These are phyloP conservation scores for Trachemys scripta DNA, from an alignment of 2,113 vertebrate species.

Conservation along the genomic window DNA sequence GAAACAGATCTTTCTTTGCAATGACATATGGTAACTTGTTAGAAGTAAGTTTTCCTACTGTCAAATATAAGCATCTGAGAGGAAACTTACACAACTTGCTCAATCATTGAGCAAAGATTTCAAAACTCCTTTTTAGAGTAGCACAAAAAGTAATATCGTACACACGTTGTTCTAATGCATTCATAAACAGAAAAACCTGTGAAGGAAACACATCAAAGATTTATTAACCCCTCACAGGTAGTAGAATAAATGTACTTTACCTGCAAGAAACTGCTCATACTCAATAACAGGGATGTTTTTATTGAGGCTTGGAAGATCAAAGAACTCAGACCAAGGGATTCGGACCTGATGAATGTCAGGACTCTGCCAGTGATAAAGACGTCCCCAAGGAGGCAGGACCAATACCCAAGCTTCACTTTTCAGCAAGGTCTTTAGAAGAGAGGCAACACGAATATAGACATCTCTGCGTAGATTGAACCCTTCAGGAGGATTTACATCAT, in stretches of 20 bases:
- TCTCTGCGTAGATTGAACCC: slow-evolving; percentile 98
- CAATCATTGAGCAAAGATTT: not conserved
- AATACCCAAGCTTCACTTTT: slow-evolving; percentile 91
- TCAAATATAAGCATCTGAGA: not conserved
- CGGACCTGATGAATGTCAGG: slow-evolving; percentile 89
- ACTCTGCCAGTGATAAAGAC: slow-evolving; percentile 98
- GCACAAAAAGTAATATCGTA: not conserved
- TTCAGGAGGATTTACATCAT: slow-evolving; percentile 96
- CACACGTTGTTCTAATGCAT: not conserved
- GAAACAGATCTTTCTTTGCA: not conserved
- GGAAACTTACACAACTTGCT: no score
- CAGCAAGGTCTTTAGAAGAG: slow-evolving; percentile 90
- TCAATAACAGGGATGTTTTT: slow-evolving; percentile 93
- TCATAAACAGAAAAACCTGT: not conserved
- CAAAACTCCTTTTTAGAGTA: not conserved
- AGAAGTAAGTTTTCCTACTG: not conserved
- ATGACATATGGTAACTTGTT: not conserved
- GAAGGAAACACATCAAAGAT: not conserved
- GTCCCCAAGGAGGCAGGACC: slow-evolving; percentile 97
- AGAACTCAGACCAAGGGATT: slow-evolving; percentile 93
- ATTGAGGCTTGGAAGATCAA: slow-evolving; percentile 90
- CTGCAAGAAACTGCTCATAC: slow-evolving; percentile 94
- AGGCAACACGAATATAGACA: slow-evolving; percentile 93
- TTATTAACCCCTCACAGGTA: not conserved
- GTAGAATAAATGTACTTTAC: slow-evolving; percentile 72